Percentiles rank a stretch among this genome's conserved stretches.
phyloP scores from a whole-genome alignment of 2,888 invertebrate genomes.

The Melanostoma mellinum region DNA sequence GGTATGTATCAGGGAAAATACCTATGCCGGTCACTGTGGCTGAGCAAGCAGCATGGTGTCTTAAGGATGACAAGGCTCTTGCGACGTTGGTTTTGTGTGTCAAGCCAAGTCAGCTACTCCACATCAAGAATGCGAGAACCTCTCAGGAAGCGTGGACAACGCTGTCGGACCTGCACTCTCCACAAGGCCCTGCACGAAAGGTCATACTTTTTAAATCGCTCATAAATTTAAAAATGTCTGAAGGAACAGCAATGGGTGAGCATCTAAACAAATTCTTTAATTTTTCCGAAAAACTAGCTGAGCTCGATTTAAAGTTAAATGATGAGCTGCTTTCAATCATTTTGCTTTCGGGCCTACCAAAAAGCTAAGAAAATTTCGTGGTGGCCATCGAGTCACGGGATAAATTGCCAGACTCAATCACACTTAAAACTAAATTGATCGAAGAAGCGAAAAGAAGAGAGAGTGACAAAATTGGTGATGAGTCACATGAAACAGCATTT shows the following conservation, averaged over 20 bases:
- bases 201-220: conserved; percentile 29
- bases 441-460: conserved; percentile 45
- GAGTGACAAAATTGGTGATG: background rate
- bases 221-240: conserved; percentile 34
- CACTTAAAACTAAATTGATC: conserved; percentile 40
- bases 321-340: conserved; percentile 24
- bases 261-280: conserved; percentile 29
- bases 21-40: too few relatives aligned
- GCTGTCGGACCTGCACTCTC: background rate
- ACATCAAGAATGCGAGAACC: conserved; percentile 2
- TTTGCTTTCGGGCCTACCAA: conserved; percentile 6
- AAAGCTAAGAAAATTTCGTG: conserved; percentile 8
- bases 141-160: background rate
- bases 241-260: background rate
- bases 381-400: conserved; percentile 27
- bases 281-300: conserved; percentile 13
- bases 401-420: conserved; percentile 5
- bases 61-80: background rate
- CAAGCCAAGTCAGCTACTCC: conserved; percentile 16
- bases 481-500: conserved; percentile 32
- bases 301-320: conserved; percentile 4
- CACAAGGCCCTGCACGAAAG: conserved; percentile 18
- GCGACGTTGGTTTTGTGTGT: conserved; percentile 23
- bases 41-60: too few relatives aligned
- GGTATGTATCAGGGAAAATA: too few relatives aligned